Conservation (phyloP, 2,888 invertebrate genomes). For the Synergus laeviventris region DNA sequence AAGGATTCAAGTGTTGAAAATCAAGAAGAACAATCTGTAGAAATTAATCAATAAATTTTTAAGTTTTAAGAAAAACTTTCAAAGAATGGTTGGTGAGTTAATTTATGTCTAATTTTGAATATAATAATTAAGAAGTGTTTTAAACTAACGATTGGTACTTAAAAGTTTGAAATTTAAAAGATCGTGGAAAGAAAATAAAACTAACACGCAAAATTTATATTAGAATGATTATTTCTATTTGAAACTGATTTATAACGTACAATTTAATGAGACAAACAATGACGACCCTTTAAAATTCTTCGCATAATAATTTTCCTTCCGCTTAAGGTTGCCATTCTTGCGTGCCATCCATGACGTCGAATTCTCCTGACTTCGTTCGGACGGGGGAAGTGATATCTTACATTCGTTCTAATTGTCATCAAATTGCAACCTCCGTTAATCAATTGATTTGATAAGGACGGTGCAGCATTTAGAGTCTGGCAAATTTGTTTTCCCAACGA, state of each 20-base stretch:
- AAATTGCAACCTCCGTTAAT: conserved; percentile 60
- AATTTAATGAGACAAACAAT: conserved; percentile 82
- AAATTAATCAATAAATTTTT: conserved; percentile 29
- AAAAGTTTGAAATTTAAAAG: background rate
- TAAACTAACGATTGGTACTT: background rate
- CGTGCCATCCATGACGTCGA: conserved; percentile 83
- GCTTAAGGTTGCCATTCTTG: conserved; percentile 82
- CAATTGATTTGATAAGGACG: conserved; percentile 29
- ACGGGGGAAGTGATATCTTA: conserved; percentile 85
- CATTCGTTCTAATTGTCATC: conserved; percentile 74
- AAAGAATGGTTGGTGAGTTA: background rate
- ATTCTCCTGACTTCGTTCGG: conserved; percentile 85
- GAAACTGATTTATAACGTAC: background rate
- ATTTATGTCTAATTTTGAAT: background rate
- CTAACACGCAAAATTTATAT: background rate
- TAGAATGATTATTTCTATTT: background rate
- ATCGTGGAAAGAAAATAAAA: background rate
- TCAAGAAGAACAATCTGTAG: background rate
- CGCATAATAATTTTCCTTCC: conserved; percentile 87
- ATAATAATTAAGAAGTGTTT: background rate
- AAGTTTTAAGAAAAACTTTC: background rate
- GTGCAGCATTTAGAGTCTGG: background rate
- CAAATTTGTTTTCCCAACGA: conserved; percentile 1
- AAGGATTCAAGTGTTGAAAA: background rate
- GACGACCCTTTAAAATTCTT: conserved; percentile 85